phyloP scores from a whole-genome alignment of 2,888 invertebrate species.

The Trachelus troglodyta region DNA sequence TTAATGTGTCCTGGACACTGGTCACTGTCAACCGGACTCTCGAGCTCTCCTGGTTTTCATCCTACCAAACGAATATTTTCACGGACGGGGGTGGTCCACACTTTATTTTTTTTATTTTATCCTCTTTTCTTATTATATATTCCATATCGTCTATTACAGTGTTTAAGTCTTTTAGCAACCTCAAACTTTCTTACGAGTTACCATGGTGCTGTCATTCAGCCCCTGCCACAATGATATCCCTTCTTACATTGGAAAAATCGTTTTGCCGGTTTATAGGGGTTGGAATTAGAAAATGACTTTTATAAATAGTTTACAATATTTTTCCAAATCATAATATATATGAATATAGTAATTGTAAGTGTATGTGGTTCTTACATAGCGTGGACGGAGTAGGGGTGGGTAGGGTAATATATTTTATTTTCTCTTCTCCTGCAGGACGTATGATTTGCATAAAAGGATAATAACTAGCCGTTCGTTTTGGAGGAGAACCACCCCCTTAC shows the following conservation, averaged over 20 bases:
- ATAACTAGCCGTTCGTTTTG: not conserved
- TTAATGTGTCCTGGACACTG: constrained; percentile 37
- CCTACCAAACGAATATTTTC: not conserved
- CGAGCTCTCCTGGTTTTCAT: not conserved
- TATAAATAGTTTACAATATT: not conserved
- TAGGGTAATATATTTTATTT: not conserved
- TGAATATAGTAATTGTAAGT: not conserved
- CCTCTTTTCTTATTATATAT: not conserved
- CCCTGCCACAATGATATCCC: not conserved
- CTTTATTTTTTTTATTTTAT: not conserved
- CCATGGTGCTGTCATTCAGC: not conserved
- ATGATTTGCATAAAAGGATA: not conserved
- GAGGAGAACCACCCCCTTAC: not conserved
- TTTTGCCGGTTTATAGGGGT: not conserved
- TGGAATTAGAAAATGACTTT: not conserved
- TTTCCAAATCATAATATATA: not conserved
- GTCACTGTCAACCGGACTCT: constrained; percentile 28
- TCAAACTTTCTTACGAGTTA: not conserved
- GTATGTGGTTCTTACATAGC: not conserved
- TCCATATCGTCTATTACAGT: not conserved
- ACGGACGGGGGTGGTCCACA: not conserved
- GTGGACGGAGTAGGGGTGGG: too few species aligned
- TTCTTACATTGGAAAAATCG: not conserved
- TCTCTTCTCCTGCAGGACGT: not conserved
- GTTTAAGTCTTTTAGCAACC: not conserved